Conservation (phyloP, 2,888 invertebrate species). For the Cryptocephalus moraei region DNA sequence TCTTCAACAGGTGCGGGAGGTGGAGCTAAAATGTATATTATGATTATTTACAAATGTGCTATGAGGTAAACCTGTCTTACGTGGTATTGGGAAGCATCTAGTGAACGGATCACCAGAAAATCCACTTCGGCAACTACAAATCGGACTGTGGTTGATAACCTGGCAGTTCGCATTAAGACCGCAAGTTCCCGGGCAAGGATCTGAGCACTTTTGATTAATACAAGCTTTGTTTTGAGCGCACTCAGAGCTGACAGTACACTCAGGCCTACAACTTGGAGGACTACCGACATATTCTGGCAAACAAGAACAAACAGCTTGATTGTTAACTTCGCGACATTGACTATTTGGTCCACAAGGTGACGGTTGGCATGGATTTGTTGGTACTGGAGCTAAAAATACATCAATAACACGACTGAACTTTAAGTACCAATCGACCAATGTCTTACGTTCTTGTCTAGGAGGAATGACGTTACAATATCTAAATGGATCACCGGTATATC, state of each 20-base stretch:
- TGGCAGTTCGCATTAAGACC: conserved; percentile 60
- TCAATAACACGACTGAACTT: background rate
- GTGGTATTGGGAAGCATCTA: conserved; percentile 36
- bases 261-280: conserved; percentile 58
- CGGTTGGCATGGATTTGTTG: conserved; percentile 46
- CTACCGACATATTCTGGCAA: conserved; percentile 55
- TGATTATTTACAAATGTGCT: background rate
- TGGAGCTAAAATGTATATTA: conserved; percentile 18
- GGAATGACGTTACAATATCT: conserved; percentile 18
- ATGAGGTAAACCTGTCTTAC: conserved; percentile 3
- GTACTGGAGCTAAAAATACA: conserved; percentile 11
- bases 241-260: conserved; percentile 58
- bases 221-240: conserved; percentile 54
- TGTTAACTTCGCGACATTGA: conserved; percentile 60
- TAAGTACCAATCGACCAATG: no score
- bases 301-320: conserved; percentile 60
- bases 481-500: conserved; percentile 51
- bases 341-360: conserved; percentile 76
- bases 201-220: conserved; percentile 56
- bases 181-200: conserved; percentile 63
- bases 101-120: conserved; percentile 42
- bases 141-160: conserved; percentile 61
- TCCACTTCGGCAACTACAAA: conserved; percentile 55
- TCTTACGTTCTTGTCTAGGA: conserved; percentile 17
- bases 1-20: conserved; percentile 22